Evolutionary conservation across 2,888 invertebrate species (phyloP).

Genomic region (Noctua pronuba): DNA sequence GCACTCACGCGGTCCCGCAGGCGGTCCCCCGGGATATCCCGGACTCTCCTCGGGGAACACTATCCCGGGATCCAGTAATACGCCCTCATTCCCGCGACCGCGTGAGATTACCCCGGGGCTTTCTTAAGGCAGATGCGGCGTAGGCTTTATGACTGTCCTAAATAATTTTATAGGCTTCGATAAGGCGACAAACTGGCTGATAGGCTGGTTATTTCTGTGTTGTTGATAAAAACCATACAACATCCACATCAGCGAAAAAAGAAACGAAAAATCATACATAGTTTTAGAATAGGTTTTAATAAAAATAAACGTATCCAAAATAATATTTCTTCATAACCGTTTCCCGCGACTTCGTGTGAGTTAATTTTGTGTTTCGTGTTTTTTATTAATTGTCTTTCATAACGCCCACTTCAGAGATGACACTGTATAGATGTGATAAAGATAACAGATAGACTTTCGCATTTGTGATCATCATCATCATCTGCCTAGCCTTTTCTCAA

Average conservation of each 20-base stretch:
- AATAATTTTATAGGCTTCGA: slow-evolving; percentile 55
- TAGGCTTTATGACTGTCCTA: slow-evolving; percentile 50
- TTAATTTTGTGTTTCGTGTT: too few relatives aligned
- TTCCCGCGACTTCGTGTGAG: too few relatives aligned
- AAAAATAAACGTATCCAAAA: too few relatives aligned
- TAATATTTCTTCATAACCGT: too few relatives aligned
- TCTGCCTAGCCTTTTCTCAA: too few relatives aligned
- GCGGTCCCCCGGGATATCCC: slow-evolving; percentile 30
- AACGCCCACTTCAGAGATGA: too few relatives aligned
- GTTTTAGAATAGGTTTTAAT: not conserved
- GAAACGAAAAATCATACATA: not conserved
- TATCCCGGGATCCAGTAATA: slow-evolving; percentile 41
- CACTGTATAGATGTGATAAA: too few relatives aligned
- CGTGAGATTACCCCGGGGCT: slow-evolving; percentile 61
- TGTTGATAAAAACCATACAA: not conserved
- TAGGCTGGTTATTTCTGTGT: slow-evolving; percentile 15
- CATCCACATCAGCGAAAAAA: too few relatives aligned
- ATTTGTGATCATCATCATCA: too few relatives aligned
- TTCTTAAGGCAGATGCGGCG: slow-evolving; percentile 37
- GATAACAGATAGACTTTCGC: too few relatives aligned
- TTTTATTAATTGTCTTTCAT: too few relatives aligned
- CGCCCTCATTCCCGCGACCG: slow-evolving; percentile 38
- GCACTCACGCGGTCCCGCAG: slow-evolving; percentile 45
- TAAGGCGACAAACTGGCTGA: slow-evolving; percentile 36
- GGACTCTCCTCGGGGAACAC: slow-evolving; percentile 24